Base-by-base conservation (phyloP, 2,113 vertebrate genomes). In the Phainopepla nitens region DNA sequence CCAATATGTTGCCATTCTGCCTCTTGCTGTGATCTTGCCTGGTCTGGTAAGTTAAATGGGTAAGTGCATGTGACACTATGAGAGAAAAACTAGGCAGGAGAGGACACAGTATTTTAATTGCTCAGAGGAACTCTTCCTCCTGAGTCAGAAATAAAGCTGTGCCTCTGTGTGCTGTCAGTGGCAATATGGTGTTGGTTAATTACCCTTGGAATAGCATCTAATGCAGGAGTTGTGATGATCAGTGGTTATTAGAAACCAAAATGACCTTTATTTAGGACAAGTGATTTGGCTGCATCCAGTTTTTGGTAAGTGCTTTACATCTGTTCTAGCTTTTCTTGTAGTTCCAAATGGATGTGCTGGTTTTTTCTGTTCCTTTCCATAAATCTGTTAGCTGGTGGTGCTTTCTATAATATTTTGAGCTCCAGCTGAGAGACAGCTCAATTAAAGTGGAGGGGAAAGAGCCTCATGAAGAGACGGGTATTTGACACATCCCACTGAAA, bases 101-200 rank as follows among this genome's bases (percentile, higher is more conserved):
- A 94, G 80, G 82, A 92, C 79, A 83, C 58, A 44, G 23, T 56
- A 83, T 93, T 90, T 96, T 93, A 94, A 93, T 95, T 95, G 92
- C 93, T 94, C 68, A 47, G 71, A 96, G 88, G 88, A 88, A 71
- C 50, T 73, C 66, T 92, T 82, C 72, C 85, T 81, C 69, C 80
- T 33, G 60, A 87, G 75, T 91, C 90, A 95, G 90, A 93, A 91
- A 47, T 70, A 66, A 90, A 90, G 68, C 92, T 90, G 79, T 5
- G 4, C 65, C 76, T 93, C 82, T 90, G 5, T 60, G 23, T 70
- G 79, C 87, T 92, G 76, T 69, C 82, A 70, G 29, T 88, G 65
- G 82, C 92, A 96, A 64, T 75, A 66, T 71, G 94, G 86, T 90
- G 71, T 61, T 87, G 86, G 60, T 71, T 77, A 88, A 90, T 71